Evolutionary conservation across 2,888 invertebrate genomes (phyloP), one percentile per base, ranked within the genome.

Genomic region (Drosophila subquinaria): DNA sequence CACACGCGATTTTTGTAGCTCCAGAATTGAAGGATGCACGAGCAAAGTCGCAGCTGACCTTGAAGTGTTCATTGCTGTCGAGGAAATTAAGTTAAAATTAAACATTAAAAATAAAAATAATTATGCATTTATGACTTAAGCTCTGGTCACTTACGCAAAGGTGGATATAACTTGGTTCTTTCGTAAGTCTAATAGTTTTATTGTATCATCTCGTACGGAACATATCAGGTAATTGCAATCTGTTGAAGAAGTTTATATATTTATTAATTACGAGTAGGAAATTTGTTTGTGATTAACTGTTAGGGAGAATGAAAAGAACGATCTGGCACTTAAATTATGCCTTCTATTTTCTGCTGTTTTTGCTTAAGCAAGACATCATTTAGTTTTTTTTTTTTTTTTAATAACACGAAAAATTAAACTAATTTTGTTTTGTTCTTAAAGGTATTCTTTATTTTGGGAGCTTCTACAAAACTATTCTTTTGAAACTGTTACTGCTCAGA

Each of bases 11-110:
- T 92, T 97, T 96, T 78, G 96, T 95, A 8, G 96, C 97, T 92
- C 97, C 97, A 38, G 98, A 97, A 88, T 98, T 98, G 93, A 98
- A 98, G 55, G 96, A 95, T 13, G 98, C 98, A 85, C 98, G 94
- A 35, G 97, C 95, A 96, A 97, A 98, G 94, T 99, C 99, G 94
- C 97, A 97, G 73, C 97, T 97, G 72, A 98, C 96, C 94, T 98
- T 98, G 94, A 99, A 99, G 67, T 97, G 96, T 89, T 99, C 99
- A 92, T 97, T 96, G 93, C 98, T 98, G 94, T 47, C 77, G 56
- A 69, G 5, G 55, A 1, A 15, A 17, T 17, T 13, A 30, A 30
- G 8, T 30, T 1, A 6, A 6, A 17, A 13, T 50, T 6, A 3
- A 30, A 33, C 40, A 40, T 10, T 8, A 9, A 30, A 9, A 6